Evolutionary conservation across 2,888 invertebrate genomes (phyloP).

Genomic region (Buathra laborator): DNA sequence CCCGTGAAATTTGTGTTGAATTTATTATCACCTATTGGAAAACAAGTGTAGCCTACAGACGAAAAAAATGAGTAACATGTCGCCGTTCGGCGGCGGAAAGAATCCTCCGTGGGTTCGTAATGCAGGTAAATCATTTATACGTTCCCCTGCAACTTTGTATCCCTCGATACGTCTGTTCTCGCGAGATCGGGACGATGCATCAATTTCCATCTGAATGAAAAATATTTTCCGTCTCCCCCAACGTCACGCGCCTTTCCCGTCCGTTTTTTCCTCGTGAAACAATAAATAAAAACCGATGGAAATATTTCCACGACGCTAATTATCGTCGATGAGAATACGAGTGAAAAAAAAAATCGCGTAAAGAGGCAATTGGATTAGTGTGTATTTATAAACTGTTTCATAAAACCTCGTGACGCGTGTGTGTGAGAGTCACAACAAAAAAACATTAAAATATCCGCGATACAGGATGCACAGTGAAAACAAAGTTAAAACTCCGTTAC

Average conservation of each 20-base stretch:
- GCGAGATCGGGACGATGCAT: neutral
- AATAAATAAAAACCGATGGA: neutral
- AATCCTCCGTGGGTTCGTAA: slow-evolving; percentile 94
- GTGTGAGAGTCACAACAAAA: slow-evolving; percentile 9
- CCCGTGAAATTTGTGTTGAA: slow-evolving; percentile 66
- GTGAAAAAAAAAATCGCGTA: slow-evolving; percentile 34
- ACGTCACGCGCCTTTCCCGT: neutral
- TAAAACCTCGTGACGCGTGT: slow-evolving; percentile 56
- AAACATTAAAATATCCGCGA: slow-evolving; percentile 7
- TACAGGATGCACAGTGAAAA: neutral
- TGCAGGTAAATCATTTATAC: slow-evolving; percentile 81
- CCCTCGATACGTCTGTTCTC: slow-evolving; percentile 1
- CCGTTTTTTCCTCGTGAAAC: neutral
- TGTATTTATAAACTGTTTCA: slow-evolving; percentile 59
- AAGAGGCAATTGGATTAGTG: slow-evolving; percentile 44
- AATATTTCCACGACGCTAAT: neutral
- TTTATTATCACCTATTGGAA: slow-evolving; percentile 45
- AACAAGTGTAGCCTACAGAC: slow-evolving; percentile 11
- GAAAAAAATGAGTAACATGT: slow-evolving; percentile 86
- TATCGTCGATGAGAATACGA: neutral
- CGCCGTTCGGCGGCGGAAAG: slow-evolving; percentile 89
- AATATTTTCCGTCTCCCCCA: neutral
- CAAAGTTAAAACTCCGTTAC: no score
- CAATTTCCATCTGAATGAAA: neutral
- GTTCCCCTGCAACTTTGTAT: neutral